These are phyloP conservation scores for Craterocephalus amniculus DNA, from an alignment of 2,797 vertebrate genomes.

Conservation along the genomic window DNA sequence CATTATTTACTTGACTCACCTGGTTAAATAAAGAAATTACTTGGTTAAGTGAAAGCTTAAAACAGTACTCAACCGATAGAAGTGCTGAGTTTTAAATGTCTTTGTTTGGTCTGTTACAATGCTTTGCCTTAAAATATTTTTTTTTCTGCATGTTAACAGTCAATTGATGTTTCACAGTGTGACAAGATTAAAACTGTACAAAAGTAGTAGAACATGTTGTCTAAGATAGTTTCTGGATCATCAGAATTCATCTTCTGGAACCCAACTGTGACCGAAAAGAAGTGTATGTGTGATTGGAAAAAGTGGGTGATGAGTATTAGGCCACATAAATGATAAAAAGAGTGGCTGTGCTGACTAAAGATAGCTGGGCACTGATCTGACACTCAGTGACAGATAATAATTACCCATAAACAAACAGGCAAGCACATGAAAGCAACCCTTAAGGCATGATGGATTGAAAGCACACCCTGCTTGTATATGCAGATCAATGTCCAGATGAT, in stretches of 20 bases:
- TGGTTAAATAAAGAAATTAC: no score
- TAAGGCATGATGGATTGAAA: slow-evolving; percentile 2
- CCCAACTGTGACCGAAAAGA: neutral
- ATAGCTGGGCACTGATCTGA: neutral
- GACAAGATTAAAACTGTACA: neutral
- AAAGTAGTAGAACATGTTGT: neutral
- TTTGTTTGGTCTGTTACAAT: neutral
- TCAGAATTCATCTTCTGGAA: neutral
- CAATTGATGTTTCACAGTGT: neutral
- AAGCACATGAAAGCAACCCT: slow-evolving; percentile 2
- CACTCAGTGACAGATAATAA: neutral
- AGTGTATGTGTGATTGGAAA: neutral
- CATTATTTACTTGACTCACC: no score
- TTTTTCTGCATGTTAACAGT: neutral
- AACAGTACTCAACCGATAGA: no score
- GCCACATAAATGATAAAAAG: neutral
- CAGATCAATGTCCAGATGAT: neutral
- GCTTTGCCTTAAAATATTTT: neutral
- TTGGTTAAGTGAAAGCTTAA: no score
- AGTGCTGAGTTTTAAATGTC: neutral
- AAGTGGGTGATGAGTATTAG: neutral
- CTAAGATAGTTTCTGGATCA: neutral
- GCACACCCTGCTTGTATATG: neutral
- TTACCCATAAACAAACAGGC: slow-evolving; percentile 4
- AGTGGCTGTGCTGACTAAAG: neutral